Evolutionary conservation across 2,113 vertebrate genomes (phyloP).

Genomic region (Marcusenius ussheri): DNA sequence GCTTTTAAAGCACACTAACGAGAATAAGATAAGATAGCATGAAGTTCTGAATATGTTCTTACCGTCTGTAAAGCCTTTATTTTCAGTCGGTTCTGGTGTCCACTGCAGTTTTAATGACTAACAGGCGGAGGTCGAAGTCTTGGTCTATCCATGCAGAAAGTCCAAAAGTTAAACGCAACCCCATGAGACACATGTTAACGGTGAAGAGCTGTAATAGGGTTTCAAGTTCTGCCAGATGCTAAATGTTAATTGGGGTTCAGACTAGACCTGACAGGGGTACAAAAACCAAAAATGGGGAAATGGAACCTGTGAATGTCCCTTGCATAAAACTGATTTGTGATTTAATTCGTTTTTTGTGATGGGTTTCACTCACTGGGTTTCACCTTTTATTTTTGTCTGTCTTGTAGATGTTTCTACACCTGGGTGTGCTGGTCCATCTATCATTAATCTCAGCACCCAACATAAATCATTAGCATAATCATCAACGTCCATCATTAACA

Average conservation of each 20-base stretch:
- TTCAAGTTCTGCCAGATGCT: not conserved
- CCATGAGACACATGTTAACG: not conserved
- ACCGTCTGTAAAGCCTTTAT: constrained; percentile 10
- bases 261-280: not conserved
- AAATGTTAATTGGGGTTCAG: not conserved
- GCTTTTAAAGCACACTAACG: not conserved
- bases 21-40: not conserved
- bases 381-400: not conserved
- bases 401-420: not conserved
- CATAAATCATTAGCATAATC: not conserved
- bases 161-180: not conserved
- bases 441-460: not conserved
- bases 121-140: constrained; percentile 30
- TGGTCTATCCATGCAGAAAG: constrained; percentile 19
- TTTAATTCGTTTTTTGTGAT: not conserved
- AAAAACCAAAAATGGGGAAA: not conserved
- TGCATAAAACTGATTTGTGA: not conserved
- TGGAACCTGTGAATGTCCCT: not conserved
- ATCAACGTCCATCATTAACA: not conserved
- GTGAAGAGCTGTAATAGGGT: not conserved
- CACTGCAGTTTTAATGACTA: not conserved
- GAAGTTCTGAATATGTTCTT: not conserved
- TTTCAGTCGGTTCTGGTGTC: not conserved
- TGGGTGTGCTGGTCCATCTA: not conserved
- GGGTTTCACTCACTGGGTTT: not conserved